Evolutionary conservation across 2,888 invertebrate species (phyloP), one percentile per base, ranked within the genome.

Genomic region (Aspidapion aeneum): DNA sequence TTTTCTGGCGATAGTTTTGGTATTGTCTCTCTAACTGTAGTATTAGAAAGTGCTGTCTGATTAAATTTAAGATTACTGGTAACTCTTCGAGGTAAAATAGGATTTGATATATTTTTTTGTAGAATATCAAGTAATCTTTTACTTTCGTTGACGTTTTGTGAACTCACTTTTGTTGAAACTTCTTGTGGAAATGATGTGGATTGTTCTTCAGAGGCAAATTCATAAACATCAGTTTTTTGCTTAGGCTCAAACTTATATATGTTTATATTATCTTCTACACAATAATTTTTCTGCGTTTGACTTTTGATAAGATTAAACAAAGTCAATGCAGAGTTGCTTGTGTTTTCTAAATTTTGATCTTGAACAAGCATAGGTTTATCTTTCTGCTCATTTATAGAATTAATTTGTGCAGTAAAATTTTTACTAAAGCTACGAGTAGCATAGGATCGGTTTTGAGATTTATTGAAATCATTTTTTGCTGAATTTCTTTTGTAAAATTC

Each of bases 181-280:
- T n/a, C n/a, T n/a, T n/a, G n/a, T n/a, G n/a, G n/a, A n/a, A n/a
- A n/a, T n/a, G n/a, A n/a, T n/a, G n/a, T n/a, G n/a, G n/a, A n/a
- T n/a, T n/a, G n/a, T n/a, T n/a, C n/a, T n/a, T 63, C 59, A 12
- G 60, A 57, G 19, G 2, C 2, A 54, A 64, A 62, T 9, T 35
- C 16, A 22, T 67, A 67, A 7, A 58, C 18, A 16, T 67, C 67
- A 1, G 51, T 20, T 1, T 7, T 20, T 22, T 61, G 21, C 18
- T 67, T 67, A 2, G 64, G 56, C 20, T 67, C 67, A 18, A 65
- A 67, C 18, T 65, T 67, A 51, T 63, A 65, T 3, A 16, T 35
- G 54, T 65, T 63, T 18, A 61, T 35, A 56, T 21, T 57, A 49
- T 63, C 52, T 55, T 64, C 64, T 1, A 2, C 12, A 1, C 17